Evolutionary conservation across 2,888 invertebrate genomes (phyloP), one percentile per base, ranked within the genome.

Genomic region (Biston betularia): DNA sequence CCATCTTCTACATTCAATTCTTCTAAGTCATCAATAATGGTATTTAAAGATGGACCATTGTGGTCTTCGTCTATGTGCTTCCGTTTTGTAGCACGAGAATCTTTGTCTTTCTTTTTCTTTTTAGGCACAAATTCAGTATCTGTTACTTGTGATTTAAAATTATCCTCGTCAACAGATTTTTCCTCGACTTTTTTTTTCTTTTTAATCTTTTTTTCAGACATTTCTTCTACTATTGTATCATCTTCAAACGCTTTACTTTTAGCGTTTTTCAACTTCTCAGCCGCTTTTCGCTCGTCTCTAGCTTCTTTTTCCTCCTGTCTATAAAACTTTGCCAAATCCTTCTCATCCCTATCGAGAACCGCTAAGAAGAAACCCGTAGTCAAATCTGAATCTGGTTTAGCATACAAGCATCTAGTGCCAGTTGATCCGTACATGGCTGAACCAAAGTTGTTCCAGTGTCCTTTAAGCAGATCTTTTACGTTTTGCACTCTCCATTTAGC

Each of bases 351-450:
- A 85, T 97, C 97, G 78, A 99, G 96, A 58, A 98, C 95, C 0
- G 99, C 98, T 44, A 99, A 95, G 89, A 99, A 99, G 89, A 99
- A 99, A 2, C 99, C 99, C 85, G 97, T 98, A 0, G 98, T 98
- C 6, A 95, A 89, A 90, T 98, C 98, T 0, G 93, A 88, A 6
- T 97, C 95, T 0, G 97, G 96, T 73, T 94, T 95, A 0, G 97
- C 95, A 81, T 98, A 97, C 48, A 99, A 83, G 84, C 98, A 98
- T 70, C 95, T 95, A 8, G 95, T 93, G 5, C 96, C 96, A 79
- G 97, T 94, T 60, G 95, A 95, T 0, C 94, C 93, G 75, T 95
- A 96, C 75, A 96, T 94, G 0, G 92, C 87, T 2, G 95, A 95
- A 0, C 97, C 97, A 65, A 95, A 94, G 82, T 96, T 96, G 49